phyloP scores from a whole-genome alignment of 2,113 vertebrate genomes.

The Electrona antarctica region DNA sequence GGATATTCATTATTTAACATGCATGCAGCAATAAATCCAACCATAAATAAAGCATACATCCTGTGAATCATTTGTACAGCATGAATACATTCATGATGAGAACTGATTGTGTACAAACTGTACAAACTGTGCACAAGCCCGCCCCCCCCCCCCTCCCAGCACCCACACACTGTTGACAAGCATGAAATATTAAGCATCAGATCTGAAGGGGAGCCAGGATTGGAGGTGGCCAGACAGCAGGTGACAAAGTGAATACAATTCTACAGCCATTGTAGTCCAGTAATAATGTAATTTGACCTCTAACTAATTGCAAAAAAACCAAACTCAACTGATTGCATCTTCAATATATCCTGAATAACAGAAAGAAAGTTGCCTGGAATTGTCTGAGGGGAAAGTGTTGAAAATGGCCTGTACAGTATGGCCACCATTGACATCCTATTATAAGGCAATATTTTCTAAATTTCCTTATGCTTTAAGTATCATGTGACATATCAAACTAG shows the following conservation, averaged over 20 bases:
- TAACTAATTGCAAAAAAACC: too few relatives aligned
- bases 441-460: too few relatives aligned
- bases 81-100: neutral
- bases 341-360: too few relatives aligned
- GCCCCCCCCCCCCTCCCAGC: neutral
- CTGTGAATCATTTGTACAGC: constrained; percentile 27
- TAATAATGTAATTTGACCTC: too few relatives aligned
- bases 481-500: too few relatives aligned
- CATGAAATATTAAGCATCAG: constrained; percentile 32
- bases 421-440: too few relatives aligned
- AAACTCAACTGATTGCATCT: too few relatives aligned
- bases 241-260: neutral
- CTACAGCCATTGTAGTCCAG: too few relatives aligned
- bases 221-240: neutral
- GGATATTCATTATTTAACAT: neutral
- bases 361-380: too few relatives aligned
- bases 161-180: neutral
- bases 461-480: too few relatives aligned
- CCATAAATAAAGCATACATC: constrained; percentile 25
- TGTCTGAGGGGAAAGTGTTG: too few relatives aligned
- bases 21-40: neutral
- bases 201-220: neutral
- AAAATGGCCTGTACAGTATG: too few relatives aligned
- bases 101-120: neutral
- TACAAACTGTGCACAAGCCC: neutral